Evolutionary conservation across 2,888 invertebrate genomes (phyloP), one percentile per base, ranked within the genome.

Genomic region (Macrophya annulata): DNA sequence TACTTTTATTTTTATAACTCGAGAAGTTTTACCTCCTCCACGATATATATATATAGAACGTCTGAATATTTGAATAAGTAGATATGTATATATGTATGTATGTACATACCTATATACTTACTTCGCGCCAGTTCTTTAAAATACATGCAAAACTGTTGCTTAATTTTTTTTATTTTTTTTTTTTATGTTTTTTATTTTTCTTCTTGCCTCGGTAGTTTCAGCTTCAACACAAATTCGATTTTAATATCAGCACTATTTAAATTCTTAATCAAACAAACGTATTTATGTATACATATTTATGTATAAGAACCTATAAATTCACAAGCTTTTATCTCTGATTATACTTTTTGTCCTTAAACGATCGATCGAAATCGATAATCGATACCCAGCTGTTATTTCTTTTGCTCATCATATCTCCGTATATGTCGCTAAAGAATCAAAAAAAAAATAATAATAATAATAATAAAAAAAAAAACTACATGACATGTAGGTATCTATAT

Each of bases 221-320:
- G 31, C n/a, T n/a, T 55, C 17, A 15, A 77, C 51, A 17, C 51
- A 77, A 55, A 77, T 55, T 77, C 77, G 55, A 77, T 51, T 77
- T 55, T 77, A 77, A 77, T 77, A 55, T 17, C 77, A 37, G 55
- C n/a, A 17, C 51, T 31, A 31, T 31, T 31, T 77, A 77, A 55
- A 77, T 55, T 51, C 37, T 51, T 31, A 55, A 77, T 77, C 31
- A 77, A 37, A 77, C n/a, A 55, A 55, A 77, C 51, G 43, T n/a
- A n/a, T n/a, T n/a, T n/a, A n/a, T n/a, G n/a, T n/a, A n/a, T n/a
- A n/a, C n/a, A n/a, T n/a, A n/a, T n/a, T n/a, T 77, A 17, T 1
- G n/a, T 72, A 72, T 72, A 72, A n/a, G 51, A 51, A 51, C 31
- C 62, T 37, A 40, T 81, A 81, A 81, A 81, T 81, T 81, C 40